phyloP scores from a whole-genome alignment of 2,113 vertebrate genomes.

The Peucedramus taeniatus region DNA sequence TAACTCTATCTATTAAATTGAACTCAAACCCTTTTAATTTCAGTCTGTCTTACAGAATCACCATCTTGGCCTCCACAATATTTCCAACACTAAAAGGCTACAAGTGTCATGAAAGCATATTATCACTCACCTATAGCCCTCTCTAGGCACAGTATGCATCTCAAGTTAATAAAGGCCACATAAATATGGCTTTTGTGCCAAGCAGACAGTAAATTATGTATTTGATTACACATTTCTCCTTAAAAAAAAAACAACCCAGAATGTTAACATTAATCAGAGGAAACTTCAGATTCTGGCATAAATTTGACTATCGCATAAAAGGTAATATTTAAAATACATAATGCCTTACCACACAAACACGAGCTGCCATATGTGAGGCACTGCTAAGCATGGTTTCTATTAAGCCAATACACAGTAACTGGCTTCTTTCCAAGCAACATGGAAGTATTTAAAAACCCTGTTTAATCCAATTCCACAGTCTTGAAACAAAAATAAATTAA shows the following conservation, averaged over 20 bases:
- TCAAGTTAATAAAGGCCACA: background rate
- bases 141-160: background rate
- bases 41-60: background rate
- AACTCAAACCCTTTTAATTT: background rate
- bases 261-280: slow-evolving; percentile 57
- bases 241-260: background rate
- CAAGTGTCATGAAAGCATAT: background rate
- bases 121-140: slow-evolving; percentile 25
- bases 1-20: background rate
- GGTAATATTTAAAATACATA: slow-evolving; percentile 55
- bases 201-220: slow-evolving; percentile 44
- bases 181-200: background rate
- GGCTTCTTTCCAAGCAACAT: slow-evolving; percentile 46
- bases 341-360: slow-evolving; percentile 8
- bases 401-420: slow-evolving; percentile 37
- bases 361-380: slow-evolving; percentile 33
- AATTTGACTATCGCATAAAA: slow-evolving; percentile 23
- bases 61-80: background rate
- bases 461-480: slow-evolving; percentile 47
- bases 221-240: slow-evolving; percentile 19
- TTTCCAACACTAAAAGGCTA: slow-evolving; percentile 1
- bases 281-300: slow-evolving; percentile 56
- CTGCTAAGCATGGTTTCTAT: slow-evolving; percentile 45
- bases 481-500: slow-evolving; percentile 61
- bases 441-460: slow-evolving; percentile 36